phyloP scores from a whole-genome alignment of 2,888 invertebrate species.

The Sabellastarte sp. region DNA sequence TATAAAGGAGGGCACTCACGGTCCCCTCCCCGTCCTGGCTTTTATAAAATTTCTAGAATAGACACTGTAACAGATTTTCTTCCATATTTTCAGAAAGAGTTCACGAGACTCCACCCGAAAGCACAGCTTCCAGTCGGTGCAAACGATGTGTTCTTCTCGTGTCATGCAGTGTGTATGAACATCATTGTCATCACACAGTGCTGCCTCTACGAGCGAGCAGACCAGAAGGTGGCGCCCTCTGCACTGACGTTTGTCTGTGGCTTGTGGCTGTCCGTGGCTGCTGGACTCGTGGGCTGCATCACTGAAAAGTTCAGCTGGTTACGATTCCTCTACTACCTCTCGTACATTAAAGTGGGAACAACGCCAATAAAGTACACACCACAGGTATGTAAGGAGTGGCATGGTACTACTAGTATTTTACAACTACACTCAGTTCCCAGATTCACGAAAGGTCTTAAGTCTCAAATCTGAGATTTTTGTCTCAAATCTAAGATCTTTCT shows the following conservation, averaged over 20 bases:
- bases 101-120: conserved; percentile 74
- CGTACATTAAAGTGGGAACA: conserved; percentile 87
- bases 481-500: no score
- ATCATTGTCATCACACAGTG: conserved; percentile 80
- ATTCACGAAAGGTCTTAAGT: no score
- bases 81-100: conserved; percentile 69
- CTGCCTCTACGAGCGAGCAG: conserved; percentile 72
- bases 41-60: no score
- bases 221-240: conserved; percentile 13
- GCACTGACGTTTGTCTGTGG: conserved; percentile 13
- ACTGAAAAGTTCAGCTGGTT: conserved; percentile 62
- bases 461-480: no score
- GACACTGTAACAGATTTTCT: no score
- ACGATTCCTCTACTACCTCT: conserved; percentile 85
- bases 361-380: conserved; percentile 94
- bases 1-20: no score
- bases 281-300: conserved; percentile 63
- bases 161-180: conserved; percentile 84
- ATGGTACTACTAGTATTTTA: no score
- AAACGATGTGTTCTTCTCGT: conserved; percentile 89
- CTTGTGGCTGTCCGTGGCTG: conserved; percentile 15
- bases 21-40: no score
- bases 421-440: no score
- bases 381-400: conserved; percentile 75
- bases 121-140: conserved; percentile 86